Base-by-base conservation (phyloP, 2,888 invertebrate genomes). In the Antitype chi region DNA sequence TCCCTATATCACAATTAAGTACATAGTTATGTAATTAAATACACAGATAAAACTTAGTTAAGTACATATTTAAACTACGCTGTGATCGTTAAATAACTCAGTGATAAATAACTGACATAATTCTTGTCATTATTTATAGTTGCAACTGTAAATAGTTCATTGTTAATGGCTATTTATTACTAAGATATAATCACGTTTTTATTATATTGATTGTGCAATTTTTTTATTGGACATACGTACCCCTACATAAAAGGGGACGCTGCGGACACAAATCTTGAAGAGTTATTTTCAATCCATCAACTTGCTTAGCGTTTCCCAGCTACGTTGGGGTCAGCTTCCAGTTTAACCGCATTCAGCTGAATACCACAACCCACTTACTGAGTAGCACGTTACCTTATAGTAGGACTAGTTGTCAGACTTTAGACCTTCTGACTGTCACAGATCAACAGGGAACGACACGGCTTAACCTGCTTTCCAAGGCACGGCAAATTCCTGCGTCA, bases 31-130 rank as follows among this genome's bases (percentile, higher is more conserved):
- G 23, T 69, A 72, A 83, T 79, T 66, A 69, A 57, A 53, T 78
- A 69, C 53, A 57, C 63, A 81, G 60, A 76, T 55, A 67, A 70
- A 59, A 68, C 52, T 47, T 23, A 63, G 55, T 69, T 28, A 64
- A 47, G 23, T 64, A 68, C 63, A 55, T 78, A 76, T 69, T 64
- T 38, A 15, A 69, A 62, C 6, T 43, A 55, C n/a, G 11, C 15
- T 6, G 23, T 55, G 28, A 53, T 72, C 66, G n/a, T 74, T 49
- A 74, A 74, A 78, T 60, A 72, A 72, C 71, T 78, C 28, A 23
- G 38, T 53, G 49, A 71, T 81, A 77, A 73, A 74, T 70, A 66
- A 55, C 69, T 71, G 53, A 81, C 57, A 78, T 82, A 69, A 75
- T 67, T 84, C 62, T 74, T 59, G 25, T 67, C 73, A 75, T 70